Conservation (phyloP, 2,888 invertebrate species). For the Leucoma salicis region DNA sequence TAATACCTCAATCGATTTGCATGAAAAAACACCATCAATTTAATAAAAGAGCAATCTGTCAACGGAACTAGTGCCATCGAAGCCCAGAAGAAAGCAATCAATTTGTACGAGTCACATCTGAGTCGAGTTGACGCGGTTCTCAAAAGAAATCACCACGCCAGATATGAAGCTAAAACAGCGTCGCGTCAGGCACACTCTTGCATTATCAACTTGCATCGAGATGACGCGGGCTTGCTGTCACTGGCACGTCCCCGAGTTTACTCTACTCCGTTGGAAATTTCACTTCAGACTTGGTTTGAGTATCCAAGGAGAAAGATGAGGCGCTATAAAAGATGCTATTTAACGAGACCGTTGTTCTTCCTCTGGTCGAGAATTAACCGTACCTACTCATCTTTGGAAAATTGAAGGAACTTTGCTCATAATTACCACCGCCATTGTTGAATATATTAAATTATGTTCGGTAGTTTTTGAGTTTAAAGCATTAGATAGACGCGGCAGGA, state of each 20-base stretch:
- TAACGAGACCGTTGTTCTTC: too few relatives aligned
- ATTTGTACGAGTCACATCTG: not conserved
- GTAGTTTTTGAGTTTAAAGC: too few relatives aligned
- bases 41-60: too few relatives aligned
- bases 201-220: conserved; percentile 72
- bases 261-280: conserved; percentile 74
- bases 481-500: too few relatives aligned
- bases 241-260: conserved; percentile 77
- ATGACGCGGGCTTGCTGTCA: conserved; percentile 75
- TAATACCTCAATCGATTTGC: too few relatives aligned
- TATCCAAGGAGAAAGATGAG: conserved; percentile 37
- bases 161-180: conserved; percentile 44
- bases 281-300: conserved; percentile 67
- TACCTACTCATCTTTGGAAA: too few relatives aligned
- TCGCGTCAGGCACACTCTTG: conserved; percentile 47
- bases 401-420: not conserved
- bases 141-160: conserved; percentile 28
- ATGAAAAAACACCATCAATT: too few relatives aligned
- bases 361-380: too few relatives aligned
- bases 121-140: not conserved
- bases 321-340: conserved; percentile 15
- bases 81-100: not conserved
- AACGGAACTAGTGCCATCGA: too few relatives aligned
- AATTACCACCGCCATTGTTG: not conserved
- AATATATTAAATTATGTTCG: not conserved